These are phyloP conservation scores for Xyrauchen texanus DNA, from an alignment of 2,113 vertebrate species.

Conservation along the genomic window DNA sequence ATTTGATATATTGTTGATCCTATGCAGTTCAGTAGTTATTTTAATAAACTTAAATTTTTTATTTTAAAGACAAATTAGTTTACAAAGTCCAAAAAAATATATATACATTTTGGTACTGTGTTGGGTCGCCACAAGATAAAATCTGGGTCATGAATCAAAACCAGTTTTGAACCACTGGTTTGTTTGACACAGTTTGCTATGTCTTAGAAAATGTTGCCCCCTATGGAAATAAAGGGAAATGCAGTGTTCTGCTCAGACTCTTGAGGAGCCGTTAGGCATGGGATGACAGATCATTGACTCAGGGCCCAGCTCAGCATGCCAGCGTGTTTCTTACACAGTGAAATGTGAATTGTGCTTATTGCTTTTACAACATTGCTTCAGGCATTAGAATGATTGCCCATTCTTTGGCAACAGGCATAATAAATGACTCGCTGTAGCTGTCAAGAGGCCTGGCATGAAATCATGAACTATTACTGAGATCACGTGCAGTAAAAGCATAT, in stretches of 20 bases:
- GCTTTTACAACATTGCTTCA: conserved; percentile 59
- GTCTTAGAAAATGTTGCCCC: conserved; percentile 16
- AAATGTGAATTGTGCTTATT: conserved; percentile 54
- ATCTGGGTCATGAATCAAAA: neutral
- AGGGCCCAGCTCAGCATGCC: conserved; percentile 53
- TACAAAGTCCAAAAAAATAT: no score
- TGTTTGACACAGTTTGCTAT: neutral
- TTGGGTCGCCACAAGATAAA: neutral
- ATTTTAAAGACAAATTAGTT: no score
- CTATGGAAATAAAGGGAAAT: conserved; percentile 46
- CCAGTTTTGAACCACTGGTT: neutral
- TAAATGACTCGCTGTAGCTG: conserved; percentile 54
- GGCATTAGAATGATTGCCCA: conserved; percentile 32
- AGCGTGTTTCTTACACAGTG: conserved; percentile 62
- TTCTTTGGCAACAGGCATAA: conserved; percentile 51
- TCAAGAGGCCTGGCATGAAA: conserved; percentile 43
- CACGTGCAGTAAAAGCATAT: conserved; percentile 29
- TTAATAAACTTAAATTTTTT: no score
- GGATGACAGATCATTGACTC: conserved; percentile 62
- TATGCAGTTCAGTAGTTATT: no score
- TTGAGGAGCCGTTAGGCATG: conserved; percentile 57
- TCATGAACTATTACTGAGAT: conserved; percentile 42
- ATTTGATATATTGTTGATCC: no score
- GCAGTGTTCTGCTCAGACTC: conserved; percentile 49
- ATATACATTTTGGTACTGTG: neutral